Percentiles rank a stretch among this genome's conserved stretches.
Conservation (phyloP, 2,888 invertebrate species). For the Lobophora halterata region DNA sequence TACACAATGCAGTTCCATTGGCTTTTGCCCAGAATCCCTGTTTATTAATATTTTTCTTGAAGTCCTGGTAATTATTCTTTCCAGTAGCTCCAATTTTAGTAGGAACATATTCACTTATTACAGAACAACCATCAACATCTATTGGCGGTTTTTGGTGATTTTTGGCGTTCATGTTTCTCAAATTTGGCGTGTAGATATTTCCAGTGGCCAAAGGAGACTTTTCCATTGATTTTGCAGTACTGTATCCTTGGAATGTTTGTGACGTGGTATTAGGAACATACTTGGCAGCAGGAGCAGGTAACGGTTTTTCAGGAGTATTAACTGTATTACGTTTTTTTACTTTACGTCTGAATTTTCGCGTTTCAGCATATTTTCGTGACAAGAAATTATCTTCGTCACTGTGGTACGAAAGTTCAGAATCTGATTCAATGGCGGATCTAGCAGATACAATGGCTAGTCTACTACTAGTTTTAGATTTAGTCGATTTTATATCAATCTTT, state of each 20-base stretch:
- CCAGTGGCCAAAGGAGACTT: slow-evolving; percentile 63
- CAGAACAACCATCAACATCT: slow-evolving; percentile 61
- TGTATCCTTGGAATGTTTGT: slow-evolving; percentile 55
- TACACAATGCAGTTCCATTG: slow-evolving; percentile 47
- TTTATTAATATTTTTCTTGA: slow-evolving; percentile 62
- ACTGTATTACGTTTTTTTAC: slow-evolving; percentile 44
- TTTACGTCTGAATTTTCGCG: slow-evolving; percentile 52
- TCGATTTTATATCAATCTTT: slow-evolving; percentile 34
- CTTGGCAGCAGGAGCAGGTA: slow-evolving; percentile 27
- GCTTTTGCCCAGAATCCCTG: slow-evolving; percentile 72
- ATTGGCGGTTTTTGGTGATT: slow-evolving; percentile 36
- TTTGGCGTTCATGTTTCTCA: slow-evolving; percentile 61
- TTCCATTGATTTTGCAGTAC: slow-evolving; percentile 52
- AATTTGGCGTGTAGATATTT: slow-evolving; percentile 65
- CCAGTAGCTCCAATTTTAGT: slow-evolving; percentile 65
- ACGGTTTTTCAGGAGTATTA: slow-evolving; percentile 33
- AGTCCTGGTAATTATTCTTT: slow-evolving; percentile 72
- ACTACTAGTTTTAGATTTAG: slow-evolving; percentile 32
- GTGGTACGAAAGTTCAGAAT: slow-evolving; percentile 66
- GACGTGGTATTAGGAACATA: slow-evolving; percentile 39
- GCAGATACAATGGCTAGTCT: slow-evolving; percentile 37
- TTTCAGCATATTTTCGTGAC: slow-evolving; percentile 61
- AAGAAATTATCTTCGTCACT: slow-evolving; percentile 70
- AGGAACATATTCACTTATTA: slow-evolving; percentile 74
- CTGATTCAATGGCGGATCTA: slow-evolving; percentile 40